Evolutionary conservation across 1,140 invertebrate genomes (phyloP), one percentile per base, ranked within the genome.

Genomic region (Lethrus apterus): DNA sequence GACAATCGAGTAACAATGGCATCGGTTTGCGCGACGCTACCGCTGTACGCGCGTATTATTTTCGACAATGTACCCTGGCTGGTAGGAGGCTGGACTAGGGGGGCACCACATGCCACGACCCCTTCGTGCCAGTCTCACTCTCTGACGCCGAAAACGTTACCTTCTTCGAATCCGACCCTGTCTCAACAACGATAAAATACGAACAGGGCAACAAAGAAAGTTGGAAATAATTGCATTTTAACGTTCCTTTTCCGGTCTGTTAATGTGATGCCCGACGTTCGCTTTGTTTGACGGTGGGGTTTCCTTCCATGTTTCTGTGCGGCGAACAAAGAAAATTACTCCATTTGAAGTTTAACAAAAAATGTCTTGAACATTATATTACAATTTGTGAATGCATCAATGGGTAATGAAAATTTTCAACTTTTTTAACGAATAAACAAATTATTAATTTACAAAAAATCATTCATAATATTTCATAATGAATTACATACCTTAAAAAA

Each of bases 151-250:
- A n/a, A n/a, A n/a, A n/a, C n/a, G n/a, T n/a, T n/a, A n/a, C n/a
- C n/a, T n/a, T n/a, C n/a, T n/a, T n/a, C n/a, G n/a, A n/a, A n/a
- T n/a, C n/a, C n/a, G n/a, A n/a, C n/a, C n/a, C n/a, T n/a, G n/a
- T n/a, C n/a, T 38, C 20, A 11, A 38, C 24, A 23, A 21, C 19
- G 13, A 23, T 38, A 38, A 21, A 38, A 38, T 38, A 23, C 20
- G 3, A 3, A 23, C 10, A 11, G 13, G n/a, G 21, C 56, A 4
- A 43, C 30, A 49, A 49, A 49, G 40, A 49, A 49, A 49, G 35
- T 26, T 62, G 51, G 46, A 60, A 57, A 60, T 63, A 63, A 63
- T 63, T 63, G 60, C 55, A 55, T 60, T 63, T 63, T 63, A 59
- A 63, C 60, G 58, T 63, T 57, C 56, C 46, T 58, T 60, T 62